Evolutionary conservation across 2,888 invertebrate species (phyloP).

Genomic region (Boloria selene): DNA sequence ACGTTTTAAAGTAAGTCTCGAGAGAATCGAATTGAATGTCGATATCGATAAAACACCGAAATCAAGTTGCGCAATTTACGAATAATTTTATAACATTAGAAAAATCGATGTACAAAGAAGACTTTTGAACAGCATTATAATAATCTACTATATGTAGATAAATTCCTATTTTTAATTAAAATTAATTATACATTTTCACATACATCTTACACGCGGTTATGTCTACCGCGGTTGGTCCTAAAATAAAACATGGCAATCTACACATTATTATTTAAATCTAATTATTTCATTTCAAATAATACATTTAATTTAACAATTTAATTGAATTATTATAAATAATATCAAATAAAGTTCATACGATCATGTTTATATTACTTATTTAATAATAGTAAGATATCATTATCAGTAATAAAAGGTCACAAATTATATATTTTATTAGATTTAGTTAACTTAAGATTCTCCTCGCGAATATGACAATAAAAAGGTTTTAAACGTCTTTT

Average conservation of each 20-base stretch:
- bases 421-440: too few relatives aligned
- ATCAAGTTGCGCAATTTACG: too few relatives aligned
- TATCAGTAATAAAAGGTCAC: background rate
- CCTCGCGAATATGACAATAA: too few relatives aligned
- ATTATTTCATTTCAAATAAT: constrained; percentile 23
- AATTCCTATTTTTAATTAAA: constrained; percentile 36
- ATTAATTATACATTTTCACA: constrained; percentile 45
- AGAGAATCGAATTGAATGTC: too few relatives aligned
- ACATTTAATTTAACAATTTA: constrained; percentile 25
- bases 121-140: background rate
- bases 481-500: too few relatives aligned
- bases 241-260: constrained; percentile 34
- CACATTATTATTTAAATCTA: constrained; percentile 22
- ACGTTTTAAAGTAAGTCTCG: too few relatives aligned
- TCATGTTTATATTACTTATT: background rate
- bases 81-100: too few relatives aligned
- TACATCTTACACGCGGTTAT: constrained; percentile 34
- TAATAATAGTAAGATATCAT: constrained; percentile 10
- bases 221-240: constrained; percentile 27
- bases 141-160: constrained; percentile 1
- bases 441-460: too few relatives aligned
- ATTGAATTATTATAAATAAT: constrained; percentile 14
- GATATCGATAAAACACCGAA: too few relatives aligned
- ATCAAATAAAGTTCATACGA: constrained; percentile 7
- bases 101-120: constrained; percentile 3